Evolutionary conservation across 2,888 invertebrate species (phyloP), one percentile per base, ranked within the genome.

Genomic region (Strigamia crassipes): DNA sequence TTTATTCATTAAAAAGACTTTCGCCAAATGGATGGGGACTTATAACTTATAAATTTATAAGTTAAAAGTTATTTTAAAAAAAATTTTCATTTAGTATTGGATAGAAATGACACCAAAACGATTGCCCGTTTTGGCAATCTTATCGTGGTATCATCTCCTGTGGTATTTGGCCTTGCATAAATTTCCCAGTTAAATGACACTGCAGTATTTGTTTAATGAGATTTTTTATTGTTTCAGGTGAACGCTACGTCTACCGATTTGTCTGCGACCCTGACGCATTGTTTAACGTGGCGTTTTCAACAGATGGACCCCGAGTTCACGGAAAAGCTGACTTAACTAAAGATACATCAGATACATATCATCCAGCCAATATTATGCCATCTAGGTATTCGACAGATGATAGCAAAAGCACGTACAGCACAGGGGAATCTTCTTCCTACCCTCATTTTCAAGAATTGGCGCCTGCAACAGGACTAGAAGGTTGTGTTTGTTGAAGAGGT

Each of bases 221-320:
- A n/a, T n/a, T n/a, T n/a, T n/a, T n/a, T n/a, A 18, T 56, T 18
- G 61, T 78, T 42, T 12, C 82, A 92, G 95, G 97, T 0, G 97
- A 97, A 87, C 92, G 97, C 86, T 97, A 97, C 89, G 97, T 97
- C 13, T 97, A 97, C 90, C 96, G 96, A 87, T 97, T 97, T 87
- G 96, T 97, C 0, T 97, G 97, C 88, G 96, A 97, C 88, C 97
- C 97, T 4, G 88, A 88, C 61, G 87, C 87, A 4, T 85, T 88
- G 23, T 87, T 87, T 84, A 86, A 87, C 10, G 86, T 88, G 86
- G 87, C 88, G 34, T 86, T 87, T 83, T 84, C 85, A 1, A 85
- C 85, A 82, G 83, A 86, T 21, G 46, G 46, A n/a, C 46, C 46
- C 13, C 27, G 51, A 21, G 51, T 80, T 21, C 46, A 42, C 27